Conservation (phyloP, 1,140 invertebrate genomes). For the Drosophila triauraria region DNA sequence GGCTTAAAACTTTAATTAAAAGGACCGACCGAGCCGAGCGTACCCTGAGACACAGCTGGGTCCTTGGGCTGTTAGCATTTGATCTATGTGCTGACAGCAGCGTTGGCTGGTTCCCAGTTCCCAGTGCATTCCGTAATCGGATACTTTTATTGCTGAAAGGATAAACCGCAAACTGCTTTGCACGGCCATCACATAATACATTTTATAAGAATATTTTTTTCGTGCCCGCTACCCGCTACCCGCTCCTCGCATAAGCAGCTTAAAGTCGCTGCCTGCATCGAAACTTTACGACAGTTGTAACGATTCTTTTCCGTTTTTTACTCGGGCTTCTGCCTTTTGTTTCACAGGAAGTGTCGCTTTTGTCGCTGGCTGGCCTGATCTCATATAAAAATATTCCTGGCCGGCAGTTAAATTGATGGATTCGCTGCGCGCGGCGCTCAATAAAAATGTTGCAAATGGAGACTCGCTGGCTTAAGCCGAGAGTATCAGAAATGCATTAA, state of each 20-base stretch:
- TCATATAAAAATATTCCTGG: slow-evolving; percentile 64
- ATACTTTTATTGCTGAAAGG: slow-evolving; percentile 83
- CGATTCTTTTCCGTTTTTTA: slow-evolving; percentile 39
- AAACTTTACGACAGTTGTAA: slow-evolving; percentile 74
- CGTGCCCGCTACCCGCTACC: background rate
- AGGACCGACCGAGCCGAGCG: slow-evolving; percentile 26
- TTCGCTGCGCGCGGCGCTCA: slow-evolving; percentile 58
- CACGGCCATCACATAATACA: slow-evolving; percentile 69
- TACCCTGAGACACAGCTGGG: slow-evolving; percentile 51
- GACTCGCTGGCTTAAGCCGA: background rate
- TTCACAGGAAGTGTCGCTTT: slow-evolving; percentile 43
- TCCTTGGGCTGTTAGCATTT: slow-evolving; percentile 61
- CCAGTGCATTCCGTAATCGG: slow-evolving; percentile 80
- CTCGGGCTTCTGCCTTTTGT: slow-evolving; percentile 58
- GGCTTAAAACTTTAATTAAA: slow-evolving; percentile 83
- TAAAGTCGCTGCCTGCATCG: slow-evolving; percentile 62
- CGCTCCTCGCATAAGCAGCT: slow-evolving; percentile 62
- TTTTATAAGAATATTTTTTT: slow-evolving; percentile 57
- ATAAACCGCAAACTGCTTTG: slow-evolving; percentile 78
- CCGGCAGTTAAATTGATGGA: slow-evolving; percentile 76
- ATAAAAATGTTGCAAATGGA: slow-evolving; percentile 46
- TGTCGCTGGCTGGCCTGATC: slow-evolving; percentile 33
- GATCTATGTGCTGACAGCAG: slow-evolving; percentile 74
- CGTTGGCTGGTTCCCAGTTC: slow-evolving; percentile 38
- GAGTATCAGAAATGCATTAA: slow-evolving; percentile 39